Conservation (phyloP, 2,797 vertebrate genomes). For the Sylvilagus floridanus region DNA sequence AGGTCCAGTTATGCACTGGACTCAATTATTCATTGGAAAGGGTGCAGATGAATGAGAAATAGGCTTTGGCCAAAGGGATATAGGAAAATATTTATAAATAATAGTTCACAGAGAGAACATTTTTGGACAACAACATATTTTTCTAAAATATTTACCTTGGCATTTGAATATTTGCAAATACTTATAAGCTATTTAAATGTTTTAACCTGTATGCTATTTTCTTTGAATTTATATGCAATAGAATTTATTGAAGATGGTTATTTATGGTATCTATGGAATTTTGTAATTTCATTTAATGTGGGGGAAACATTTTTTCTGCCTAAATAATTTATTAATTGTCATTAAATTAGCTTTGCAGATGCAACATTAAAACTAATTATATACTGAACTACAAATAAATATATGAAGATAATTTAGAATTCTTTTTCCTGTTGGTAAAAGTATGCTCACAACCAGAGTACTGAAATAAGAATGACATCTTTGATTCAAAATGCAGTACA, state of each 20-base stretch:
- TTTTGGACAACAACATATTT: neutral
- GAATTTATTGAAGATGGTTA: neutral
- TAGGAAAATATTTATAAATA: neutral
- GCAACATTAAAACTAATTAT: neutral
- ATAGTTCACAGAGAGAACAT: neutral
- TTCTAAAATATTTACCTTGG: neutral
- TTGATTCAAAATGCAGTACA: neutral
- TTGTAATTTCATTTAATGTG: conserved; percentile 24
- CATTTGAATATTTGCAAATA: neutral
- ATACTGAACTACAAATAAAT: neutral
- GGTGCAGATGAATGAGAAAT: neutral
- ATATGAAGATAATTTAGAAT: neutral
- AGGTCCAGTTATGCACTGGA: neutral
- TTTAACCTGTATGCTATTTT: neutral
- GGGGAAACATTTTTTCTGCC: neutral
- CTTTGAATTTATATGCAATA: neutral
- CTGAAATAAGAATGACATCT: neutral
- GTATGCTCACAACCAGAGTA: neutral
- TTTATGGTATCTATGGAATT: neutral
- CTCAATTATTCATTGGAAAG: neutral
- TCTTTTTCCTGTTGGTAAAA: neutral
- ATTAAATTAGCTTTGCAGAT: conserved; percentile 14
- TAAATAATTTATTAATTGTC: conserved; percentile 22
- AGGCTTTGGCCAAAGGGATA: neutral
- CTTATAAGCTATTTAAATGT: neutral